Conservation (phyloP, 2,113 vertebrate genomes). For the Regulus satrapa region DNA sequence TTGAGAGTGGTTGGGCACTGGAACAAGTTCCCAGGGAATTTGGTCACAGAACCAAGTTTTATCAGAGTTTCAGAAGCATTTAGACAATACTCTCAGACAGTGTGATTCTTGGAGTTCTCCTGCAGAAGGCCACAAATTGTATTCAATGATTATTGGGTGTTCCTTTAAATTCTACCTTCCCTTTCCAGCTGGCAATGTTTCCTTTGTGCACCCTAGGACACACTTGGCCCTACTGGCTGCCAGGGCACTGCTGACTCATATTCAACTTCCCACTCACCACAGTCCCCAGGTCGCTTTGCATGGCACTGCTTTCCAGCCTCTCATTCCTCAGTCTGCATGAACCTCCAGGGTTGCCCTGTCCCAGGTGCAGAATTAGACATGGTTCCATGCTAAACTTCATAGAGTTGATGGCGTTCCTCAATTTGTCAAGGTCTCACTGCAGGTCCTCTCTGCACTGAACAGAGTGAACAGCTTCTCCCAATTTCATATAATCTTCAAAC, state of each 20-base stretch:
- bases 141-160: background rate
- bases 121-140: too few species aligned
- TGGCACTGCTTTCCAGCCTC: background rate
- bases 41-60: background rate
- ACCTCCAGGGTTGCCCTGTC: background rate
- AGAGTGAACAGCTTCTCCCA: background rate
- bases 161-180: background rate
- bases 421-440: background rate
- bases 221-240: background rate
- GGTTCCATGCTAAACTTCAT: background rate
- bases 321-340: fast-evolving
- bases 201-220: background rate
- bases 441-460: background rate
- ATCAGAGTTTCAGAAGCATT: background rate
- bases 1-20: too few species aligned
- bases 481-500: background rate
- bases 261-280: background rate
- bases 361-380: background rate
- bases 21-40: background rate
- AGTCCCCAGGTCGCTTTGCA: background rate
- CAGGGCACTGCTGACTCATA: background rate
- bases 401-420: background rate
- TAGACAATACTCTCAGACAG: background rate
- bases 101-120: background rate
- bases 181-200: background rate